Evolutionary conservation across 2,888 invertebrate species (phyloP).

Genomic region (Campoplex nolae): DNA sequence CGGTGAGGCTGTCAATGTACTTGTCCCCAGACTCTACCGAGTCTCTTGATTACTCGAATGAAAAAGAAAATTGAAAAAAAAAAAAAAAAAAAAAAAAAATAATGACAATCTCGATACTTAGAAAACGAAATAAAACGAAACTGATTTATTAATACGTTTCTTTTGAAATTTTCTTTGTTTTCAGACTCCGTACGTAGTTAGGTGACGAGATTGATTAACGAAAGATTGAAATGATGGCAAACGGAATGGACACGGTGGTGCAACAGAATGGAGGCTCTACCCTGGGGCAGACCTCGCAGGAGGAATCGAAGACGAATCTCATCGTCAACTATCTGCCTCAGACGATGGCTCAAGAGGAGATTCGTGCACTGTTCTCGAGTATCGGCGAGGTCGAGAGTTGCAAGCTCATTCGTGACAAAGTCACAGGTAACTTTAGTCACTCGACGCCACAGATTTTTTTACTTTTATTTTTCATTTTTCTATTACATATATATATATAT

Average conservation of each 20-base stretch:
- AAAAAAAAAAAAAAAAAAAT: not conserved
- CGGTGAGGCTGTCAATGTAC: too few species aligned
- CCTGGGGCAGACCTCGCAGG: slow-evolving; percentile 88
- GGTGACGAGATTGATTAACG: slow-evolving; percentile 73
- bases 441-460: not conserved
- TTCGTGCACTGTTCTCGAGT: slow-evolving; percentile 98
- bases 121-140: not conserved
- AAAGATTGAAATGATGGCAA: slow-evolving; percentile 90
- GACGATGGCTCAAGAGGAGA: slow-evolving; percentile 99
- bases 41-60: not conserved
- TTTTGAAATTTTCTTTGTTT: slow-evolving; percentile 66
- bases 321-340: slow-evolving; percentile 99
- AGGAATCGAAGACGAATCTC: slow-evolving; percentile 98
- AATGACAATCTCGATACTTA: not conserved
- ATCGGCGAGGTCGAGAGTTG: slow-evolving; percentile 99
- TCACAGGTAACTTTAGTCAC: slow-evolving; percentile 89
- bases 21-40: too few species aligned
- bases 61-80: not conserved
- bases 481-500: too few species aligned
- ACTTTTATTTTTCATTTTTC: slow-evolving; percentile 28
- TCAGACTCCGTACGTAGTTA: slow-evolving; percentile 83
- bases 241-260: slow-evolving; percentile 92
- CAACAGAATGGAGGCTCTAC: slow-evolving; percentile 93
- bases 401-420: slow-evolving; percentile 99
- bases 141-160: not conserved